Conservation (phyloP, 1,140 invertebrate species). For the Aphaenogaster ashmeadi region DNA sequence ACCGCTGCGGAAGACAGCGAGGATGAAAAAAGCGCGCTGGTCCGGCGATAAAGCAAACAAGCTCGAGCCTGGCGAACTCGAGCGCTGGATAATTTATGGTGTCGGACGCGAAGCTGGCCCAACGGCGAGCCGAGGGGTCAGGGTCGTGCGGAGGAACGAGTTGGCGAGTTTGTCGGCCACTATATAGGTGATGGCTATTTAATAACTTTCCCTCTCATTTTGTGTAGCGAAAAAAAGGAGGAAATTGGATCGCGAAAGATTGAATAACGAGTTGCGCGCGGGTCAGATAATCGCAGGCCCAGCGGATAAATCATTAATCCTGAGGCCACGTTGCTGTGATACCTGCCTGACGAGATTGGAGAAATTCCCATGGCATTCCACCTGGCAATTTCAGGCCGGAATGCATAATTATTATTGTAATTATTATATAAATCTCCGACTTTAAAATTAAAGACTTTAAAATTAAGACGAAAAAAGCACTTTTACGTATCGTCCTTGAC, state of each 20-base stretch:
- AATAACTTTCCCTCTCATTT: slow-evolving; percentile 75
- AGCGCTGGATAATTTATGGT: slow-evolving; percentile 64
- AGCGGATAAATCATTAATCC: slow-evolving; percentile 38
- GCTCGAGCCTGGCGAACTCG: slow-evolving; percentile 48
- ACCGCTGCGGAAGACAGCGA: slow-evolving; percentile 23
- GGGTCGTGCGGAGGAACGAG: slow-evolving; percentile 62
- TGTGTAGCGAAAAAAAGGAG: slow-evolving; percentile 21
- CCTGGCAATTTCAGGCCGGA: neutral
- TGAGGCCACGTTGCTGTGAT: neutral
- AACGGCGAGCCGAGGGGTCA: slow-evolving; percentile 58
- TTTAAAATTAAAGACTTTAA: neutral
- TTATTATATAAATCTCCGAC: neutral
- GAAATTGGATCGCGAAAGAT: slow-evolving; percentile 24
- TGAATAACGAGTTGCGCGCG: slow-evolving; percentile 43
- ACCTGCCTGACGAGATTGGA: neutral
- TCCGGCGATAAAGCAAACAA: slow-evolving; percentile 37
- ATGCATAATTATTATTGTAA: neutral
- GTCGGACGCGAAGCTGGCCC: slow-evolving; percentile 52
- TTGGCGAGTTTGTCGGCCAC: slow-evolving; percentile 54
- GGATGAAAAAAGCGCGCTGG: neutral
- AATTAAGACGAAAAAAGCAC: neutral
- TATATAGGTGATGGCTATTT: slow-evolving; percentile 73
- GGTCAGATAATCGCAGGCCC: slow-evolving; percentile 24
- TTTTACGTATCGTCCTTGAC: neutral
- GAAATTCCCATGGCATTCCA: neutral